Evolutionary conservation across 1,140 invertebrate genomes (phyloP).

Genomic region (Bactericera cockerelli): DNA sequence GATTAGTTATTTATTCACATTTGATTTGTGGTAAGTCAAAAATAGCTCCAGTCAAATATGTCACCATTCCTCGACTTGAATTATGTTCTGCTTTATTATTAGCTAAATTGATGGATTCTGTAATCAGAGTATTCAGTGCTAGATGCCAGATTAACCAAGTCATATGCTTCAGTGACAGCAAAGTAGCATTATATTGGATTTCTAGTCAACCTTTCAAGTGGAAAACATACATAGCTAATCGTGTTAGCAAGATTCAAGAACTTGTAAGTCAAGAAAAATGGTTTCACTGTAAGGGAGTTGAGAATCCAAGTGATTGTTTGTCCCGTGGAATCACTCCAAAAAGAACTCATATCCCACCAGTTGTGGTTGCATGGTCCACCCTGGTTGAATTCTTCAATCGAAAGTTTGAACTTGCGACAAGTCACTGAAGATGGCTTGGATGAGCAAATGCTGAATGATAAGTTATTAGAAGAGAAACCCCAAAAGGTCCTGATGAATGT

Average conservation of each 20-base stretch:
- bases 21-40: conserved; percentile 22
- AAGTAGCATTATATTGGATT: conserved; percentile 28
- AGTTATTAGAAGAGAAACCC: neutral
- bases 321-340: conserved; percentile 26
- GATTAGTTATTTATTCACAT: conserved; percentile 4
- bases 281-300: conserved; percentile 27
- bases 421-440: neutral
- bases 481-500: neutral
- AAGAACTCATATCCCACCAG: conserved; percentile 15
- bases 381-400: conserved; percentile 14
- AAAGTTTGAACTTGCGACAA: neutral
- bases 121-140: neutral
- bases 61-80: conserved; percentile 26
- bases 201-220: conserved; percentile 19
- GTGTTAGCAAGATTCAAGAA: conserved; percentile 27
- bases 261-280: conserved; percentile 21
- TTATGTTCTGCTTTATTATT: conserved; percentile 26
- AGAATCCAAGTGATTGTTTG: conserved; percentile 31
- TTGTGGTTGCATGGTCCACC: conserved; percentile 21
- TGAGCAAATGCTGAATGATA: neutral
- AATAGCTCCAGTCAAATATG: conserved; percentile 22
- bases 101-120: conserved; percentile 13
- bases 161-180: conserved; percentile 26
- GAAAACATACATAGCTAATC: conserved; percentile 29
- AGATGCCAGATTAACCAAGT: neutral